These are phyloP conservation scores for Galerucella pusilla DNA, from an alignment of 2,888 invertebrate species.

Conservation along the genomic window DNA sequence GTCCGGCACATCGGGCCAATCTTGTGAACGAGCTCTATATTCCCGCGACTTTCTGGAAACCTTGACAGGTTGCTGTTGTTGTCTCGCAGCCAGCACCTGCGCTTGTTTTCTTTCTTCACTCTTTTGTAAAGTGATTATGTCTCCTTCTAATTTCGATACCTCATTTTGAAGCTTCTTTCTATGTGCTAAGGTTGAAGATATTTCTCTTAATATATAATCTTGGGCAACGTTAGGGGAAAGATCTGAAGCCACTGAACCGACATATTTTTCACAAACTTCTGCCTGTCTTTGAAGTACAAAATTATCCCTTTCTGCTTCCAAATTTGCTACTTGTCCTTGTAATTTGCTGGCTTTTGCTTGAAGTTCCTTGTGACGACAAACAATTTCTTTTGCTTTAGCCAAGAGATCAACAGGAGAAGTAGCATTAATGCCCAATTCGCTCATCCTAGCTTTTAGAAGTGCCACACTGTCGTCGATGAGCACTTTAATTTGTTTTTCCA, in stretches of 20 bases:
- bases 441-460: conserved; percentile 88
- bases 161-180: conserved; percentile 87
- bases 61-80: conserved; percentile 58
- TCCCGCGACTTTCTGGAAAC: conserved; percentile 74
- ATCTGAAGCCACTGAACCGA: conserved; percentile 69
- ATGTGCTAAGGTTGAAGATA: conserved; percentile 84
- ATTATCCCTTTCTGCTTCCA: conserved; percentile 82
- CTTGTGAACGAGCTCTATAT: conserved; percentile 83
- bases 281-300: conserved; percentile 79
- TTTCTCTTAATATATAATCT: conserved; percentile 87
- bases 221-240: conserved; percentile 78
- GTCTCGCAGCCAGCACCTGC: conserved; percentile 55
- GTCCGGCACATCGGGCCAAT: conserved; percentile 92
- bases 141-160: conserved; percentile 82
- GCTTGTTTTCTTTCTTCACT: conserved; percentile 71
- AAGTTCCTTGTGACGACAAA: conserved; percentile 90
- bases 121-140: conserved; percentile 80
- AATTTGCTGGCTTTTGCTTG: conserved; percentile 89
- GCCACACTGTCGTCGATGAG: conserved; percentile 93
- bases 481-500: conserved; percentile 93
- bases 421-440: conserved; percentile 90
- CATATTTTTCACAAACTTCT: conserved; percentile 80
- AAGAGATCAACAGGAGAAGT: conserved; percentile 86
- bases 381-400: conserved; percentile 91
- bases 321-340: conserved; percentile 81